These are phyloP conservation scores for Laterallus jamaicensis DNA, from an alignment of 2,113 vertebrate species.

Conservation along the genomic window DNA sequence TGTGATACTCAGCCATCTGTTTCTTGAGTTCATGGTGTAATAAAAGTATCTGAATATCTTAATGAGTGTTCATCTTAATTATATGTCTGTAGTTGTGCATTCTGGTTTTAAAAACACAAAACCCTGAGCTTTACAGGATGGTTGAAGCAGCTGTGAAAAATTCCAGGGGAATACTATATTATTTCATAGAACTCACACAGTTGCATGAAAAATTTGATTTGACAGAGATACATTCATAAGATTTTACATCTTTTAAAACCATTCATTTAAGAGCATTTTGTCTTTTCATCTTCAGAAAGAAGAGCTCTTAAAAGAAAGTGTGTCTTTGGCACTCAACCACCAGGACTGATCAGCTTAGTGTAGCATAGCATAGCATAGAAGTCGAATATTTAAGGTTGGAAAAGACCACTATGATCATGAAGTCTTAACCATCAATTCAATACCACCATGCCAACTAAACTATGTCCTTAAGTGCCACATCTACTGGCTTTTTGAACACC, in stretches of 20 bases:
- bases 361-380: too few relatives aligned
- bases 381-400: too few relatives aligned
- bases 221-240: background rate
- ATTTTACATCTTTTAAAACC: background rate
- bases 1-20: background rate
- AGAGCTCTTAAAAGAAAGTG: background rate
- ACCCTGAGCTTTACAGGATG: background rate
- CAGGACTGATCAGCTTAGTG: background rate
- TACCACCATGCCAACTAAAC: too few relatives aligned
- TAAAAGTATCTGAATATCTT: background rate
- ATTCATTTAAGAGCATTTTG: background rate
- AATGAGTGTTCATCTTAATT: background rate
- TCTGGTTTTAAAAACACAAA: background rate
- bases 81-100: background rate
- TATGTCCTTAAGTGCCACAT: too few relatives aligned
- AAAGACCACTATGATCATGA: too few relatives aligned
- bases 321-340: background rate
- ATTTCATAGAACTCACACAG: background rate
- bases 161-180: background rate
- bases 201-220: background rate
- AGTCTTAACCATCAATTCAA: too few relatives aligned
- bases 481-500: too few relatives aligned
- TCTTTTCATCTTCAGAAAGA: background rate
- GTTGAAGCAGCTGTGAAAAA: background rate
- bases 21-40: background rate